Evolutionary conservation across 2,797 vertebrate genomes (phyloP), one percentile per base, ranked within the genome.

Genomic region (Lacerta agilis): DNA sequence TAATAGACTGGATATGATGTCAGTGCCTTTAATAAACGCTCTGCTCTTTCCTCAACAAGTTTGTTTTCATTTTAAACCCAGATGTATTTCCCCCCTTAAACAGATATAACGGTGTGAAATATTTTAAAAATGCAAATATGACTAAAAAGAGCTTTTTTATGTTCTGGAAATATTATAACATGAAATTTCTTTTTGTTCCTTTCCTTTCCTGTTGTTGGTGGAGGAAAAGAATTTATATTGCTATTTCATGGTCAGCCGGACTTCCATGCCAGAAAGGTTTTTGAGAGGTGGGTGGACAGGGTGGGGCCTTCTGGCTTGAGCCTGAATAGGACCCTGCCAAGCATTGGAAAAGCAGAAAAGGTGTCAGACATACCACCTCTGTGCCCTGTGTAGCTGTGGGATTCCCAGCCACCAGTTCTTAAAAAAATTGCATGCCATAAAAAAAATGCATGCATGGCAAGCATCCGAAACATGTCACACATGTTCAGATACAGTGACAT

Each of bases 111-210:
- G 83, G 91, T 91, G 84, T 92, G 87, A 76, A 71, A 61, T 29
- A 38, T 75, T 64, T 80, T 78, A 88, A 79, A 91, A 92, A 67
- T 29, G 45, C 90, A 91, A 95, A 92, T 91, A 92, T 93, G 92
- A 95, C 89, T 94, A 95, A 87, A 90, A 95, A 93, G 92, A 92
- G 89, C 82, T 94, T 96, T 96, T 93, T 90, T 95, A 89, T 91
- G 78, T 94, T 91, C 94, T 94, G 93, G 88, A 95, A 95, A 94
- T 91, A 92, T 90, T 95, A 90, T 92, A 94, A 93, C 87, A 91
- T 55, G 91, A 94, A 92, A 82, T 83, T 93, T 94, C 94, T 92
- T 93, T 90, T 58, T 90, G 89, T 61, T 93, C 86, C 90, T 91
- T 94, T 90, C 91, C 83, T 86, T 93, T 95, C 92, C 92, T 95